Percentiles rank a stretch among this genome's conserved stretches.
These are phyloP conservation scores for Pachliopta kotzebuea DNA, from an alignment of 2,888 invertebrate species.

Conservation along the genomic window DNA sequence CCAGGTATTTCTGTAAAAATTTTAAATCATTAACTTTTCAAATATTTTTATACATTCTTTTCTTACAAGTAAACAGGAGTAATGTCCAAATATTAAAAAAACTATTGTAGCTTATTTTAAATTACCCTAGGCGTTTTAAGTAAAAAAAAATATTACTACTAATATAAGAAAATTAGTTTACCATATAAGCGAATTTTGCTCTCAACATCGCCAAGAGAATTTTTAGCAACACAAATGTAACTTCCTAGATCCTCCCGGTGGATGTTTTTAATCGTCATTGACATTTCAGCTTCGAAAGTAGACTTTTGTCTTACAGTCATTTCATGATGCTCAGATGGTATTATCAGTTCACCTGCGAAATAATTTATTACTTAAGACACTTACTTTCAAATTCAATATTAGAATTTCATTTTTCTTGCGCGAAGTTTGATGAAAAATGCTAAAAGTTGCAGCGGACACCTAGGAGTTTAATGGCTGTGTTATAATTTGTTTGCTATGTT, in stretches of 20 bases:
- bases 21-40: background rate
- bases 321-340: slow-evolving; percentile 90
- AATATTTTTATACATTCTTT: background rate
- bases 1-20: slow-evolving; percentile 70
- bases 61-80: background rate
- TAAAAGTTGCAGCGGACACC: slow-evolving; percentile 75
- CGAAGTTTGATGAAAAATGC: slow-evolving; percentile 79
- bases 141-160: background rate
- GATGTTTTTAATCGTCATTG: slow-evolving; percentile 89
- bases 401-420: slow-evolving; percentile 71
- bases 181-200: slow-evolving; percentile 94
- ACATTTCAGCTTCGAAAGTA: slow-evolving; percentile 92
- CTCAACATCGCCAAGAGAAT: slow-evolving; percentile 92
- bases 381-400: slow-evolving; percentile 77
- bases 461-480: slow-evolving; percentile 73
- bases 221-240: slow-evolving; percentile 93
- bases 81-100: background rate
- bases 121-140: background rate
- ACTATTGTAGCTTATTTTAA: background rate
- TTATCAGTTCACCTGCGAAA: slow-evolving; percentile 88
- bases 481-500: slow-evolving; percentile 76
- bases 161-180: slow-evolving; percentile 56
- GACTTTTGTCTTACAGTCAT: slow-evolving; percentile 87
- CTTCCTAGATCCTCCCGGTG: slow-evolving; percentile 89
- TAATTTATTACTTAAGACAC: slow-evolving; percentile 68